phyloP scores from a whole-genome alignment of 2,888 invertebrate species.

The Anthrax anthrax region DNA sequence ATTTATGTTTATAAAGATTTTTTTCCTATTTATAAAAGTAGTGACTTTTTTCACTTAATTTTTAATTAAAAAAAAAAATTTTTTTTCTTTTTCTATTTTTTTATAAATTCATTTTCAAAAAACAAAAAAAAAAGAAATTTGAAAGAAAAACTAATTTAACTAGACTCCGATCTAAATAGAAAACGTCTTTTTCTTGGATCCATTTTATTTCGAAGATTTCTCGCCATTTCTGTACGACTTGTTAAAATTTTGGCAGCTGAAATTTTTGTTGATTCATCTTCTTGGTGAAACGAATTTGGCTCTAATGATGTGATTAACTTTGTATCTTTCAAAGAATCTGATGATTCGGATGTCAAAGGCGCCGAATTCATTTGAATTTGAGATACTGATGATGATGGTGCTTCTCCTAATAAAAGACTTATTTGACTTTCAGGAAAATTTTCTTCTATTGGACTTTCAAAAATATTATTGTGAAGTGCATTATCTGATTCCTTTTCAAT shows the following conservation, averaged over 20 bases:
- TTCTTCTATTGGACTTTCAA: neutral
- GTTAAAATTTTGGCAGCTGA: neutral
- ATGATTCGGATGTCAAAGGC: neutral
- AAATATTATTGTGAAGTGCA: neutral
- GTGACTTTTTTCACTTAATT: neutral
- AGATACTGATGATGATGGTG: neutral
- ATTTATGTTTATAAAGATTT: neutral
- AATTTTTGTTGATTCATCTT: neutral
- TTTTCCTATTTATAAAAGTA: neutral
- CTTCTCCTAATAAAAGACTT: neutral
- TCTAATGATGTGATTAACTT: neutral
- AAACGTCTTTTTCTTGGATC: constrained; percentile 37
- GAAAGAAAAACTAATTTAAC: constrained; percentile 7
- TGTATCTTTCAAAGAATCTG: neutral
- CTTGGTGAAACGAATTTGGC: neutral
- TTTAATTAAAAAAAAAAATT: too few species aligned
- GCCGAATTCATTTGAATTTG: too few species aligned
- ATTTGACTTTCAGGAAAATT: neutral
- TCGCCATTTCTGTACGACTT: constrained; percentile 7
- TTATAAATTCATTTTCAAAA: too few species aligned
- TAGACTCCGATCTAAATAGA: constrained; percentile 31
- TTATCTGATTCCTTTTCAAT: neutral
- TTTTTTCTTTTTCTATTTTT: too few species aligned
- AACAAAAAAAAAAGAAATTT: too few species aligned
- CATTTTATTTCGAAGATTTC: constrained; percentile 31